Evolutionary conservation across 1,140 invertebrate species (phyloP).

Genomic region (Drosophila fuyamai): DNA sequence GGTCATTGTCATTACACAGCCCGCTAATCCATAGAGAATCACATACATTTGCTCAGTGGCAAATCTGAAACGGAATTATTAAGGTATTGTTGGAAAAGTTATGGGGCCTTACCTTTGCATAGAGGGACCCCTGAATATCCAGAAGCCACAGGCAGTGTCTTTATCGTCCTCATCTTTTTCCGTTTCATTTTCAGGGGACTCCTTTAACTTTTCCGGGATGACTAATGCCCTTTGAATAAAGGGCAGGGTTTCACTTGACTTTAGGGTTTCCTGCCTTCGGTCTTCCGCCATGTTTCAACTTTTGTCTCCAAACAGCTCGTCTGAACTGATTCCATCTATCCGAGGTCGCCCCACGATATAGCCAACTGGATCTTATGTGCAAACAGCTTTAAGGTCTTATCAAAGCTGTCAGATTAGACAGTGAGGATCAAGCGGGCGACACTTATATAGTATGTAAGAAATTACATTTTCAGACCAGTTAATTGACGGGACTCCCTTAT

Average conservation of each 20-base stretch:
- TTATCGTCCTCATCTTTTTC: constrained; percentile 58
- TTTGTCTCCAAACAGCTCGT: neutral
- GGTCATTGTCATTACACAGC: constrained; percentile 89
- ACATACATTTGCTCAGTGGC: constrained; percentile 91
- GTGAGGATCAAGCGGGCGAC: constrained; percentile 29
- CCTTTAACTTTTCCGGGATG: neutral
- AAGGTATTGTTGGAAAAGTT: neutral
- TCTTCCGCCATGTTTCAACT: constrained; percentile 1
- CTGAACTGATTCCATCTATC: constrained; percentile 10
- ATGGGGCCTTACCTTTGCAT: constrained; percentile 84
- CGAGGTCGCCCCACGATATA: constrained; percentile 4
- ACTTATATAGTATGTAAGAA: neutral
- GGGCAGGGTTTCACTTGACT: constrained; percentile 10
- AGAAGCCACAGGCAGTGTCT: constrained; percentile 88
- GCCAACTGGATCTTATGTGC: neutral
- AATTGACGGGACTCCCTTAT: constrained; percentile 39
- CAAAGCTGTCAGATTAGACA: constrained; percentile 24
- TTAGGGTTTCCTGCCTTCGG: neutral
- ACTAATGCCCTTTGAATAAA: constrained; percentile 3
- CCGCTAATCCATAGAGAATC: constrained; percentile 89
- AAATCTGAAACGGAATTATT: constrained; percentile 79
- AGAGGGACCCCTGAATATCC: constrained; percentile 86
- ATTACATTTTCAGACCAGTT: constrained; percentile 8
- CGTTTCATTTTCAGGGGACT: neutral
- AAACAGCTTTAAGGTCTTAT: constrained; percentile 16